Conservation (phyloP, 2,797 vertebrate species). For the Xiphorhynchus erythropygius region DNA sequence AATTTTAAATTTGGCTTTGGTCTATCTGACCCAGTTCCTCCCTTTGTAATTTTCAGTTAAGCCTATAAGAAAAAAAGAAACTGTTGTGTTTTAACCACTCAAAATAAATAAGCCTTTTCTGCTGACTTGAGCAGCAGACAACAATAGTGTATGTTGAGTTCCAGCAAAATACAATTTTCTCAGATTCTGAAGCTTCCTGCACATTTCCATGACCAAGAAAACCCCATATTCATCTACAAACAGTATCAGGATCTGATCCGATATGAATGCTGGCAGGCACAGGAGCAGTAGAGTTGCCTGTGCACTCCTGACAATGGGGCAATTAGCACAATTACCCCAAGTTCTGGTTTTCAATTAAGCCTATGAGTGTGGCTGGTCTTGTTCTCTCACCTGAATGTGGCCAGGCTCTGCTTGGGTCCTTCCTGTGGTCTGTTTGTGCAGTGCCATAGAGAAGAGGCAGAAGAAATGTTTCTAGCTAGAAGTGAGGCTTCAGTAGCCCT, state of each 20-base stretch:
- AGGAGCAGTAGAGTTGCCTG: not conserved
- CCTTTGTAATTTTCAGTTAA: not conserved
- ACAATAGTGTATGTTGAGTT: rapidly evolving
- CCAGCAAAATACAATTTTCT: not conserved
- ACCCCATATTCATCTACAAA: not conserved
- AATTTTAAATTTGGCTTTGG: not conserved
- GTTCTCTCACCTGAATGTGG: not conserved
- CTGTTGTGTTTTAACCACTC: not conserved
- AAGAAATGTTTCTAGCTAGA: not conserved
- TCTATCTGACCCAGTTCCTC: not conserved
- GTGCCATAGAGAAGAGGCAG: not conserved
- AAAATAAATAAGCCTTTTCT: not conserved
- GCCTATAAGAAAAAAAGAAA: not conserved
- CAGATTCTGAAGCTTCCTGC: not conserved
- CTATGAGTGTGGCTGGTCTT: not conserved
- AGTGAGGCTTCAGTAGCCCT: conserved; percentile 22
- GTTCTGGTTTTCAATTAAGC: not conserved
- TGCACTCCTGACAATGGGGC: not conserved
- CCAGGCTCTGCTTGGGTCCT: not conserved
- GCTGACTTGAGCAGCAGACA: not conserved
- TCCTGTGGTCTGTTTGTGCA: not conserved
- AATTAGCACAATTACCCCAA: not conserved
- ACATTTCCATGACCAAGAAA: not conserved
- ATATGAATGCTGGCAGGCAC: rapidly evolving
- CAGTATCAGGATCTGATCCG: not conserved